Percentiles rank a stretch among this genome's conserved stretches.
Evolutionary conservation across 2,797 vertebrate species (phyloP).

Genomic region (Botia almorhae): DNA sequence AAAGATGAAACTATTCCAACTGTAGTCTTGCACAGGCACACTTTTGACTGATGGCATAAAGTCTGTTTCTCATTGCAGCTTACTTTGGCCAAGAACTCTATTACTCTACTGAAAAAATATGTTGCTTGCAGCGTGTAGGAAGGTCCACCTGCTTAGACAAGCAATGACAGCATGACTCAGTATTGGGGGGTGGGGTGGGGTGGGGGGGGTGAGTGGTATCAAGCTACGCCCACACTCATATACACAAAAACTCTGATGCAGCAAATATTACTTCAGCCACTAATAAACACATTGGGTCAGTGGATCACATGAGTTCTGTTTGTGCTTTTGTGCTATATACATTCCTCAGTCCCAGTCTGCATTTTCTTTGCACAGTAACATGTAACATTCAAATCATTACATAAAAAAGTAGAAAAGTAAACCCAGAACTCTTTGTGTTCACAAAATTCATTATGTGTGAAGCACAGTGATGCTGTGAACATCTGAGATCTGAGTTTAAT

Average conservation of each 20-base stretch:
- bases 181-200: neutral
- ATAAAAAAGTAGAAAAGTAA: no score
- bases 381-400: no score
- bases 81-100: slow-evolving; percentile 2
- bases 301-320: no score
- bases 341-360: no score
- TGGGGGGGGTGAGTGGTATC: neutral
- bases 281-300: neutral
- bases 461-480: no score
- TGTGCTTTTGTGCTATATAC: no score
- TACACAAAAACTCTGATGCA: neutral
- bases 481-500: neutral
- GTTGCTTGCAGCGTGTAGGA: slow-evolving; percentile 7
- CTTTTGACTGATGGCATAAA: neutral
- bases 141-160: slow-evolving; percentile 16
- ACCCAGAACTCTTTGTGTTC: no score
- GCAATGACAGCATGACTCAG: slow-evolving; percentile 10
- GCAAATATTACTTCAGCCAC: neutral
- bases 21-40: neutral
- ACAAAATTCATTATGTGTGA: no score
- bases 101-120: neutral
- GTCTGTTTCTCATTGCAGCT: neutral
- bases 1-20: slow-evolving; percentile 17
- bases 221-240: neutral
- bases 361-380: no score